A percentile compares a stretch with the other conserved stretches of the same genome.
phyloP scores from a whole-genome alignment of 2,797 vertebrate species.

The Oophaga sylvatica region DNA sequence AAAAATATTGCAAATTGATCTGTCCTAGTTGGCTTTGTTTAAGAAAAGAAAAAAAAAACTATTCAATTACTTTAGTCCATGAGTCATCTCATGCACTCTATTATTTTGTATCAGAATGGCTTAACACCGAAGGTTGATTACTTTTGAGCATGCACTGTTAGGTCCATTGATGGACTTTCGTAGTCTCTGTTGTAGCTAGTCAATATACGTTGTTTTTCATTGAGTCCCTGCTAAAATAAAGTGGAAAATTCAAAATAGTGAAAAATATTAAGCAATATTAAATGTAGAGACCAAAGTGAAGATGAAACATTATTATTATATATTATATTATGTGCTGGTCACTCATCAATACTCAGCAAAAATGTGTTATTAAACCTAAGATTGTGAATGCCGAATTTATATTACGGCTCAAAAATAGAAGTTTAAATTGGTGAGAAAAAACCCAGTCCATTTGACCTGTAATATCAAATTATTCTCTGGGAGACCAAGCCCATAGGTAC shows the following conservation, averaged over 20 bases:
- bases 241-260: not conserved
- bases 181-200: conserved; percentile 82
- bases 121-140: conserved; percentile 88
- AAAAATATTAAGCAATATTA: not conserved
- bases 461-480: too few species aligned
- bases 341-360: too few species aligned
- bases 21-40: conserved; percentile 83
- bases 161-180: conserved; percentile 87
- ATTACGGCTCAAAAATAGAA: too few species aligned
- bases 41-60: conserved; percentile 55
- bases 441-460: too few species aligned
- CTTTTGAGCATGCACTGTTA: conserved; percentile 78
- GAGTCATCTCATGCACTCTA: conserved; percentile 73
- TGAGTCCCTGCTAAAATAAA: not conserved
- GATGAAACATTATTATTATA: too few species aligned
- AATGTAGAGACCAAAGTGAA: not conserved
- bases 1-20: conserved; percentile 98
- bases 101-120: conserved; percentile 77
- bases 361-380: too few species aligned
- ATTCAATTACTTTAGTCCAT: conserved; percentile 79
- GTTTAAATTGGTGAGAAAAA: too few species aligned
- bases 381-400: too few species aligned
- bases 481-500: too few species aligned
- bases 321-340: too few species aligned
- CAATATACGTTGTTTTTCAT: not conserved